Evolutionary conservation across 2,888 invertebrate genomes (phyloP), one percentile per base, ranked within the genome.

Genomic region (Hypomecis atomaria): DNA sequence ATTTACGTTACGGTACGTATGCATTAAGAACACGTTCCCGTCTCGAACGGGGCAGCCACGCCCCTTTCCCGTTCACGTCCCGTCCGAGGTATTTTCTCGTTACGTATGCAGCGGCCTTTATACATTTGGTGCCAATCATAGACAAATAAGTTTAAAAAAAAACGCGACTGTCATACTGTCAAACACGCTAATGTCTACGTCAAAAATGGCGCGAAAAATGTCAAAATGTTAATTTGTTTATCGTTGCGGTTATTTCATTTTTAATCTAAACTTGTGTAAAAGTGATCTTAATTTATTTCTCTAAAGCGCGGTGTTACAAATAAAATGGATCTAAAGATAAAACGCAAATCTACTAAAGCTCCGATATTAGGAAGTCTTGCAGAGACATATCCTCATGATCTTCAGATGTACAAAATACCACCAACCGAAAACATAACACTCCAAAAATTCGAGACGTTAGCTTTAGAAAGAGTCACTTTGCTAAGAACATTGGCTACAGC

Each of bases 391-490:
- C 95, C 95, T 0, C 95, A 96, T 79, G 96, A 96, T 89, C 91
- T 98, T 10, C 95, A 95, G 85, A 94, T 99, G 81, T 99, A 98
- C 80, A 94, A 93, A 75, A 78, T 94, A 38, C 96, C 97, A 38
- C 99, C 99, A 6, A 90, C 83, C 38, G 95, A 95, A 67, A 94
- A 95, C 62, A 94, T 98, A 66, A 93, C 95, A 60, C 92, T 99
- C 33, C 94, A 95, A 67, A 98, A 98, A 85, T 98, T 99, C 86
- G 97, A 98, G 92, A 95, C 96, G 52, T 93, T 97, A 72, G 97
- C 98, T 2, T 84, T 97, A 53, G 98, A 98, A 82, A 94, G 98
- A 73, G 88, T 98, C 13, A 95, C 96, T 85, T 94, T 97, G 66
- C 85, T 98, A 50, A 94, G 97, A 73, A 94, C 95, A 62, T 91